phyloP scores from a whole-genome alignment of 2,113 vertebrate genomes.

The Sialia sialis region DNA sequence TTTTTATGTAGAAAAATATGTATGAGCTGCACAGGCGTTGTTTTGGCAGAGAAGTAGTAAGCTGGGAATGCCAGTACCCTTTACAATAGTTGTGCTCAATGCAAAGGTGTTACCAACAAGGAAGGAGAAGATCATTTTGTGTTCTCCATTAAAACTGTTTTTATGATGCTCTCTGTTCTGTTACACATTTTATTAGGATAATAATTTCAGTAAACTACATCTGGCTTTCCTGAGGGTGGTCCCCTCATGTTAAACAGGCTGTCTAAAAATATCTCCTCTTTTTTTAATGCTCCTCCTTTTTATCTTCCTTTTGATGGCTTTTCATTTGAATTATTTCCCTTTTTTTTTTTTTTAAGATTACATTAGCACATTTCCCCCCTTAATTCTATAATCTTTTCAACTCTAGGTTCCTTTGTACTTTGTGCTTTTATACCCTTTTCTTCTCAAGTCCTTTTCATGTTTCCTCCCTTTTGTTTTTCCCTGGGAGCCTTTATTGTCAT shows the following conservation, averaged over 20 bases:
- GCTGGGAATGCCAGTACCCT: neutral
- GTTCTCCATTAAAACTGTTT: conserved; percentile 31
- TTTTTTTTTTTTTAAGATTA: conserved; percentile 35
- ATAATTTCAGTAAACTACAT: conserved; percentile 60
- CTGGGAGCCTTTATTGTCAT: conserved; percentile 62
- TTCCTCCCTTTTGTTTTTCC: conserved; percentile 68
- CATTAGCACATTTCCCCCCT: conserved; percentile 58
- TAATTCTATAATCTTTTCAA: conserved; percentile 70
- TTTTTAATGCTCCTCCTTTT: conserved; percentile 35
- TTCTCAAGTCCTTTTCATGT: conserved; percentile 70
- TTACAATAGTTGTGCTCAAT: neutral
- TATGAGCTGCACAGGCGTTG: neutral
- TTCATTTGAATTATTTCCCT: conserved; percentile 49
- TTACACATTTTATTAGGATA: conserved; percentile 57
- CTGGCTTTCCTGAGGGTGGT: conserved; percentile 49
- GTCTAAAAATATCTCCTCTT: conserved; percentile 20
- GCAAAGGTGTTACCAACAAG: neutral
- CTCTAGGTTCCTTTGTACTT: conserved; percentile 52
- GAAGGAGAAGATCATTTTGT: neutral
- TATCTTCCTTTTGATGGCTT: conserved; percentile 49
- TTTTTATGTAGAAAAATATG: neutral
- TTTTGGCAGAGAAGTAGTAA: neutral
- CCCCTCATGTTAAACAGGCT: conserved; percentile 52
- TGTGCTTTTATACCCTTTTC: conserved; percentile 63
- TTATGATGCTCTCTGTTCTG: conserved; percentile 35